Conservation (phyloP, 2,797 vertebrate species). For the Dryobates pubescens region DNA sequence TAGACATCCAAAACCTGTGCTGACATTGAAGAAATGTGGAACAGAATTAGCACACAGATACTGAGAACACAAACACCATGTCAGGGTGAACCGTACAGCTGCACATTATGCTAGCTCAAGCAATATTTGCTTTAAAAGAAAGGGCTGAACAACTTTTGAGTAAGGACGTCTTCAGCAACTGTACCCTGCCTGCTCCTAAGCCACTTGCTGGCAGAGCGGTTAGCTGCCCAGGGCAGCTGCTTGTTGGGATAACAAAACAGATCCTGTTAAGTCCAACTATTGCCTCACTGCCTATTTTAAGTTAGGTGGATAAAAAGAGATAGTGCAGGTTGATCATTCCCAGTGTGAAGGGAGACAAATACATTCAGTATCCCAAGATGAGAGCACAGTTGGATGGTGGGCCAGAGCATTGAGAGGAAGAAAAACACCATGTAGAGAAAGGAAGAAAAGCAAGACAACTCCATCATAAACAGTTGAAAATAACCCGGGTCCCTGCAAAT, state of each 20-base stretch:
- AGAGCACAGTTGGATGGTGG: neutral
- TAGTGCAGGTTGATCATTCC: neutral
- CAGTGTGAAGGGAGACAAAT: neutral
- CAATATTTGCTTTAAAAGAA: neutral
- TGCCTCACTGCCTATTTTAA: conserved; percentile 53
- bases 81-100: rapidly evolving
- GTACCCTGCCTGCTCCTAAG: neutral
- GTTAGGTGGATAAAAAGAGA: neutral
- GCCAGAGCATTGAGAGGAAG: neutral
- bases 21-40: neutral
- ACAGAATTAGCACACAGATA: neutral
- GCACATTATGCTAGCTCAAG: rapidly evolving
- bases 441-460: neutral
- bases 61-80: neutral
- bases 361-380: neutral
- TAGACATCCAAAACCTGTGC: neutral
- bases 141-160: neutral
- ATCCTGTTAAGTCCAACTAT: neutral
- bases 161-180: neutral
- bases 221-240: conserved; percentile 26
- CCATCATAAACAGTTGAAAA: neutral
- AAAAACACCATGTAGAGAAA: neutral
- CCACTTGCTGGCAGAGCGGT: neutral
- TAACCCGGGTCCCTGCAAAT: neutral
- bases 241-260: conserved; percentile 11